Base-by-base conservation (phyloP, 1,140 invertebrate genomes). In the Formica exsecta region DNA sequence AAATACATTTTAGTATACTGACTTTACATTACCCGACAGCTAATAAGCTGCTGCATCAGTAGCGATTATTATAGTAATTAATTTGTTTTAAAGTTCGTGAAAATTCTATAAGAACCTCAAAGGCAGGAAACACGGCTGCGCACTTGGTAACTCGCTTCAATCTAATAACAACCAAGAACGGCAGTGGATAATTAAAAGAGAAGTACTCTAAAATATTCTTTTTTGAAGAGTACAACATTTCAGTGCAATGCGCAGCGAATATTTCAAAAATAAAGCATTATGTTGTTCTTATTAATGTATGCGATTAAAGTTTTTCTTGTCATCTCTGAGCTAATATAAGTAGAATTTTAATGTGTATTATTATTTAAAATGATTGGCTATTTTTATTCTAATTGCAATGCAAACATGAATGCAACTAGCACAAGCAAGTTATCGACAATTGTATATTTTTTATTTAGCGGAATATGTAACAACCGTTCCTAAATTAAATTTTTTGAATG, bases 31-130 rank as follows among this genome's bases (percentile, higher is more conserved):
- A 41, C 13, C 16, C 66, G 66, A 81, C 66, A 61, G 79, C 8
- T 73, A 81, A 81, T 81, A 81, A 81, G 66, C 54, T 81, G 79
- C 48, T 81, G 54, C 79, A 57, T 59, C 51, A 22, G 65, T 81
- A 81, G 66, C 71, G 79, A 81, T 81, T 81, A 73, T 81, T 81
- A 81, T 19, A 73, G 38, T 81, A 81, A 81, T 81, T 81, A 81
- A 81, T 81, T 81, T 81, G 79, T 81, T 81, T 73, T 57, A 81
- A 73, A 81, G 79, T 81, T 81, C 11, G 79, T 44, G 79, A 81
- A 81, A 81, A 81, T 71, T 73, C 66, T 19, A 29, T 81, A 81
- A 81, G 79, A 81, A 73, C 79, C 79, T 81, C 79, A 81, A 81
- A 81, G 66, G 66, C 19, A 81, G 36, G 51, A 73, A 81, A 66